These are phyloP conservation scores for Sitta europaea DNA, from an alignment of 2,113 vertebrate species.

Conservation along the genomic window DNA sequence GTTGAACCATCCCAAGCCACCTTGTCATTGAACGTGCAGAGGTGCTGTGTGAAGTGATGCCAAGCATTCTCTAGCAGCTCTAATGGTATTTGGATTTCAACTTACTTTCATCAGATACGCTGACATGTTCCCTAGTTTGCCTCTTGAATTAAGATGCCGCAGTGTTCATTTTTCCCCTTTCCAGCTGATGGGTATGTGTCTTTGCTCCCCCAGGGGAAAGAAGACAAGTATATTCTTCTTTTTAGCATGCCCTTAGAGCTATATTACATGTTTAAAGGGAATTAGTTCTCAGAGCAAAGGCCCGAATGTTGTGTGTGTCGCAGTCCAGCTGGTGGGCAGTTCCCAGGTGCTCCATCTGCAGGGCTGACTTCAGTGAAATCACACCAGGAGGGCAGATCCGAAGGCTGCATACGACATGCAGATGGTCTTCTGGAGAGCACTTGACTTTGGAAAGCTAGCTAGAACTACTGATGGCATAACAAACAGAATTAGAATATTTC, in stretches of 20 bases:
- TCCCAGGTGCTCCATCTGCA: not conserved
- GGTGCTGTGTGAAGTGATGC: not conserved
- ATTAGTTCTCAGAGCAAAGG: not conserved
- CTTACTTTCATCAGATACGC: fast-evolving
- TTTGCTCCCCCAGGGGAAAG: not conserved
- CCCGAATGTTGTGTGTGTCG: fast-evolving
- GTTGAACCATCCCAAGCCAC: not conserved
- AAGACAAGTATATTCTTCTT: not conserved
- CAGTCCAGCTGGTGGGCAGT: not conserved
- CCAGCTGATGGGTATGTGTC: not conserved
- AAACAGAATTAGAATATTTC: slow-evolving; percentile 15
- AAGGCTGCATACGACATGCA: not conserved
- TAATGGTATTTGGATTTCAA: not conserved
- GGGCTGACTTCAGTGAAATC: not conserved
- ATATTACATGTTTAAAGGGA: not conserved
- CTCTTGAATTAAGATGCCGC: not conserved
- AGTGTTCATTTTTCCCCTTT: not conserved
- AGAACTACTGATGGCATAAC: not conserved
- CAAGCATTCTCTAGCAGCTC: not conserved
- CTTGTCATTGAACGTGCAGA: not conserved
- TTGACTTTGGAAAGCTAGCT: not conserved
- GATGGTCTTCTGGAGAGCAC: not conserved
- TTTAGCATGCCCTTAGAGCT: not conserved
- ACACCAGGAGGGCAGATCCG: not conserved
- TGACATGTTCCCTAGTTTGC: not conserved